These are phyloP conservation scores for Myotis daubentonii DNA, from an alignment of 2,797 vertebrate genomes.

Conservation along the genomic window DNA sequence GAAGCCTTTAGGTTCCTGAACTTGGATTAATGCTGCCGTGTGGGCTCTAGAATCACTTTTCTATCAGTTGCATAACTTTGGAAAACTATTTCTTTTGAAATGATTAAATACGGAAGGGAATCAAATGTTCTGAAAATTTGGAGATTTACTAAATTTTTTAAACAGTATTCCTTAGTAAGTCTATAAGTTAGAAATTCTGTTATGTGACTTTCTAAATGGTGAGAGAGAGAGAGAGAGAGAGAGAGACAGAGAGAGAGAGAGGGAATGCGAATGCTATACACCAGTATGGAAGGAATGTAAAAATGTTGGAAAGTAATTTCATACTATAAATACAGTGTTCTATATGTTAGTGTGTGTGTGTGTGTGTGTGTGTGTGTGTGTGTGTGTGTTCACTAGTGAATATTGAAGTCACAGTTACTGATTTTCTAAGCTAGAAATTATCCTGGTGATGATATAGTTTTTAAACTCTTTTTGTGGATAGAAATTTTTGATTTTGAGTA, in stretches of 20 bases:
- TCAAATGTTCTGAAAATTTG: background rate
- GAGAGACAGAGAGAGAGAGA: background rate
- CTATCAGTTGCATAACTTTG: background rate
- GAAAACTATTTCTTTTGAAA: background rate
- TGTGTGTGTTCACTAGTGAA: background rate
- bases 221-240: background rate
- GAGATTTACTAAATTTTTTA: slow-evolving; percentile 1
- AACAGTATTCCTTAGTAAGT: background rate
- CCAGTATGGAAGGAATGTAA: background rate
- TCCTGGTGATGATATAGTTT: background rate
- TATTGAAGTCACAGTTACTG: background rate
- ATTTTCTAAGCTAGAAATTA: slow-evolving; percentile 32
- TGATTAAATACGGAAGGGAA: background rate
- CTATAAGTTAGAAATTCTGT: background rate
- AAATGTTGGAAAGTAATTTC: background rate
- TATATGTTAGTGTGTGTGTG: background rate
- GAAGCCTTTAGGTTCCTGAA: background rate
- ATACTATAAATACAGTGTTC: background rate
- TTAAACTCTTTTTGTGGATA: background rate
- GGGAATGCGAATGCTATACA: background rate
- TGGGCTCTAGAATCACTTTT: background rate
- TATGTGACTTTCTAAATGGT: background rate
- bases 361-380: background rate
- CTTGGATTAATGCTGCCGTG: background rate
- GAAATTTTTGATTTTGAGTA: background rate